A percentile compares a stretch with the other conserved stretches of the same genome.
Evolutionary conservation across 2,113 vertebrate species (phyloP).

Genomic region (Cynoglossus semilaevis): DNA sequence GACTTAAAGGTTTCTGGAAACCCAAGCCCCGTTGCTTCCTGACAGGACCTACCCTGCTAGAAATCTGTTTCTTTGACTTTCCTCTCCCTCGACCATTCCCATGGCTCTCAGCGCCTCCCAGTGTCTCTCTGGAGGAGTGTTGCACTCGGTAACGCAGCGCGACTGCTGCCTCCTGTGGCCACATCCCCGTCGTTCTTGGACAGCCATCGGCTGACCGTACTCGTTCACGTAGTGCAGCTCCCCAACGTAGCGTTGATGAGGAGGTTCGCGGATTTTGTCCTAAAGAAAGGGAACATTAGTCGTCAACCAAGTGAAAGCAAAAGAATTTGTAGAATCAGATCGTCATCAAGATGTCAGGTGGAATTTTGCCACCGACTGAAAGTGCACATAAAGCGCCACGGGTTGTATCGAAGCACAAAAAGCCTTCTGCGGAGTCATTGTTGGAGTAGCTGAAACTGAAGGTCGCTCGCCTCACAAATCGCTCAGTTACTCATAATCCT

Average conservation of each 20-base stretch:
- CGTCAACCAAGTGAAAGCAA: neutral
- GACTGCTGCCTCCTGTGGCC: slow-evolving; percentile 46
- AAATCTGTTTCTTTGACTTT: slow-evolving; percentile 34
- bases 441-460: too few relatives aligned
- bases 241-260: slow-evolving; percentile 43
- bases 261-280: slow-evolving; percentile 46
- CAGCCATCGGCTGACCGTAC: slow-evolving; percentile 60
- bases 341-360: too few relatives aligned
- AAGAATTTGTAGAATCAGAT: too few relatives aligned
- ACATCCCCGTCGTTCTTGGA: slow-evolving; percentile 46
- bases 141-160: slow-evolving; percentile 35
- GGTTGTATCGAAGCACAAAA: too few relatives aligned
- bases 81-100: slow-evolving; percentile 61
- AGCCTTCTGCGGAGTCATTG: too few relatives aligned
- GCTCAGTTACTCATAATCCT: too few relatives aligned
- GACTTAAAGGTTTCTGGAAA: neutral
- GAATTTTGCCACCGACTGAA: too few relatives aligned
- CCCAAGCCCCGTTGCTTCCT: neutral
- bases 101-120: slow-evolving; percentile 67
- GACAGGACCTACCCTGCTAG: slow-evolving; percentile 41
- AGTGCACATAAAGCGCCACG: too few relatives aligned
- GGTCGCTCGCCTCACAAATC: too few relatives aligned
- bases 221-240: slow-evolving; percentile 65
- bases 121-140: slow-evolving; percentile 48
- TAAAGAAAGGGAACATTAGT: slow-evolving; percentile 1